Conservation (phyloP, 2,113 vertebrate species). For the Corynorhinus townsendii region DNA sequence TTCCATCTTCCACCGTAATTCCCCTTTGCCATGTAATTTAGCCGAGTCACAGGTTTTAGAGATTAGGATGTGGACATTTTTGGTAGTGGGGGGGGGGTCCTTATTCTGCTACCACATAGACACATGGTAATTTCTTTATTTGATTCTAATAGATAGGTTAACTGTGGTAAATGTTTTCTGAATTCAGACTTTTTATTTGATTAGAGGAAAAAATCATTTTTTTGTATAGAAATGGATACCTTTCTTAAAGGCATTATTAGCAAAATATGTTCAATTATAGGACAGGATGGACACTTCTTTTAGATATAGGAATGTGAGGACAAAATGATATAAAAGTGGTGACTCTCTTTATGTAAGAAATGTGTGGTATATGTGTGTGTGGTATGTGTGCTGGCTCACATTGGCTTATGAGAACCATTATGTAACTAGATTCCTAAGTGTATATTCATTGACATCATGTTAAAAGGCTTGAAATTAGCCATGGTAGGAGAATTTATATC, state of each 20-base stretch:
- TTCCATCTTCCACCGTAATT: neutral
- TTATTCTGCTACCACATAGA: neutral
- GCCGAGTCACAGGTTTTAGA: neutral
- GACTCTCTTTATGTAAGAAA: neutral
- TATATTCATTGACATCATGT: neutral
- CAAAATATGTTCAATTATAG: neutral
- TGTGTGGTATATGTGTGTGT: neutral
- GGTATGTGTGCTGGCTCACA: neutral
- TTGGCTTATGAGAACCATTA: neutral
- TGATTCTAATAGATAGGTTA: neutral
- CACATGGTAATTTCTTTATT: constrained; percentile 9
- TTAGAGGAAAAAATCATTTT: neutral
- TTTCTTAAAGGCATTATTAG: neutral
- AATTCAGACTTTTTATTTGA: constrained; percentile 13
- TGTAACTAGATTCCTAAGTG: neutral
- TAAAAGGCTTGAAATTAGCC: neutral
- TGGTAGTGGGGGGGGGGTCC: neutral
- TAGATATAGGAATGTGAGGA: neutral
- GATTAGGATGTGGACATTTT: neutral
- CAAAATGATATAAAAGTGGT: neutral
- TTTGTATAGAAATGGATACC: neutral
- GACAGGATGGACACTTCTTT: neutral
- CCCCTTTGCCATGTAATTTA: neutral
- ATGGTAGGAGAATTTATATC: constrained; percentile 11
- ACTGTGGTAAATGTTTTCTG: neutral